A percentile compares a stretch with the other conserved stretches of the same genome.
phyloP scores from a whole-genome alignment of 1,140 invertebrate species.

The Trachymyrmex cornetzi region DNA sequence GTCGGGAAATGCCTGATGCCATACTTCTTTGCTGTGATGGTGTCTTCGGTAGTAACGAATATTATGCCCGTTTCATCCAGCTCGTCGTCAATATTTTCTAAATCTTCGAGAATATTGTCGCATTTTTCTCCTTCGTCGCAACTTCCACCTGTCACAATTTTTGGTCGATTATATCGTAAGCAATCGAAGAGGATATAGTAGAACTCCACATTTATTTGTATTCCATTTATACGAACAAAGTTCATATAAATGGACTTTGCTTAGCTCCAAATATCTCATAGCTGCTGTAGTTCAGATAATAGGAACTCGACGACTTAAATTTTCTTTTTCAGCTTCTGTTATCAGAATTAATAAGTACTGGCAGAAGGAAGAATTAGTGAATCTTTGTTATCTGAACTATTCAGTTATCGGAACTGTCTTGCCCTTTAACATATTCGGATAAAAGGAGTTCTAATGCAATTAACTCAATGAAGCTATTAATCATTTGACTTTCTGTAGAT shows the following conservation, averaged over 20 bases:
- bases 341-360: too few relatives aligned
- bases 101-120: conserved; percentile 93
- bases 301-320: too few relatives aligned
- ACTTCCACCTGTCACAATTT: conserved; percentile 89
- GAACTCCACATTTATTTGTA: too few relatives aligned
- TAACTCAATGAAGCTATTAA: neutral
- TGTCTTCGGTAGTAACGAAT: conserved; percentile 97
- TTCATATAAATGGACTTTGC: too few relatives aligned
- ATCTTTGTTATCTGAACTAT: too few relatives aligned
- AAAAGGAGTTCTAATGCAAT: neutral
- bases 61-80: conserved; percentile 97
- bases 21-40: conserved; percentile 93
- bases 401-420: too few relatives aligned
- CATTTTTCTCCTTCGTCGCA: conserved; percentile 95
- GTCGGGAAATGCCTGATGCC: conserved; percentile 94
- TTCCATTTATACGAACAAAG: too few relatives aligned
- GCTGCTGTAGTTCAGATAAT: too few relatives aligned
- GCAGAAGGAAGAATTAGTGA: too few relatives aligned
- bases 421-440: too few relatives aligned
- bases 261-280: too few relatives aligned
- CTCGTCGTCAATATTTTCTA: conserved; percentile 98
- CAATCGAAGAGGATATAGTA: neutral
- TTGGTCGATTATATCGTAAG: neutral
- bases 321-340: too few relatives aligned
- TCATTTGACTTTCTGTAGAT: neutral